Evolutionary conservation across 2,888 invertebrate genomes (phyloP), one percentile per base, ranked within the genome.

Genomic region (Mycalesis mineus): DNA sequence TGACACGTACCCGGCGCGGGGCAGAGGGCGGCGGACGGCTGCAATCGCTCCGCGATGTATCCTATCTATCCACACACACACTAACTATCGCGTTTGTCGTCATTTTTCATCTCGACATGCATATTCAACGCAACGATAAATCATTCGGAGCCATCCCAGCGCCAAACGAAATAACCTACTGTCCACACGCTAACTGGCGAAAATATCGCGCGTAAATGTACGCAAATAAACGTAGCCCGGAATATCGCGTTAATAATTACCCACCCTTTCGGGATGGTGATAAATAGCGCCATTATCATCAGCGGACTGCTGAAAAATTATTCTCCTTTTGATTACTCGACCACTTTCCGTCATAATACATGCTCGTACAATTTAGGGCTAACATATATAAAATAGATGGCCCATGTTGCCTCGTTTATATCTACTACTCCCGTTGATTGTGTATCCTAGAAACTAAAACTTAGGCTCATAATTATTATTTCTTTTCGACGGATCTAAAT

Each of bases 71-170:
- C 75, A 65, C 72, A 69, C 72, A 69, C 72, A 70, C 77, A 74
- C 73, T 71, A 72, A 75, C 77, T 75, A 77, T 78, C 77, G 73
- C 75, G 77, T 78, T 80, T 75, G 75, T 80, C 81, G 77, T 85
- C 84, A 87, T 88, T 88, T 88, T 88, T 89, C 88, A 88, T 88
- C 80, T 75, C 79, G 84, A 84, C 87, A 87, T 88, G 88, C 87
- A 88, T 89, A 88, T 88, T 89, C 87, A 88, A 85, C 85, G 75
- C 71, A 75, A 85, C 78, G 79, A 88, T 89, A 88, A 87, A 89
- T 89, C 88, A 89, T 80, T 77, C 74, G 65, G 71, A 77, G 78
- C 78, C 74, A 81, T 81, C 78, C 77, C 73, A 75, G 73, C 76
- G 75, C 78, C 79, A 74, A 80, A 82, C 80, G 78, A 76, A 83